Conservation (phyloP, 2,797 vertebrate species). For the Myotis findleyi region DNA sequence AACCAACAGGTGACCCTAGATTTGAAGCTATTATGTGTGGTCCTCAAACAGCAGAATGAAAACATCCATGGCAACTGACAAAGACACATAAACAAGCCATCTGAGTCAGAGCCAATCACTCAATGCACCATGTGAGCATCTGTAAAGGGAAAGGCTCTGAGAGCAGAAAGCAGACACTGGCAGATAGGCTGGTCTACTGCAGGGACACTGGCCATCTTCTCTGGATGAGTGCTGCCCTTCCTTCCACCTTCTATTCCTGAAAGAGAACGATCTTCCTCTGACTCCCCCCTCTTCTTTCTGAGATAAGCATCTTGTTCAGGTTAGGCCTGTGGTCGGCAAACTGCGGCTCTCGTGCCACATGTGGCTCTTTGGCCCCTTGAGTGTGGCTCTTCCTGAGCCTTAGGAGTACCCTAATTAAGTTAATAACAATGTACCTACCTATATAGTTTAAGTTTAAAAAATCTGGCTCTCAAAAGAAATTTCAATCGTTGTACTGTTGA, state of each 20-base stretch:
- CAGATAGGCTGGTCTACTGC: background rate
- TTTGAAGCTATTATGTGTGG: background rate
- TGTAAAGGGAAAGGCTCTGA: background rate
- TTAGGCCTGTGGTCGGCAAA: background rate
- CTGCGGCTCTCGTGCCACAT: no score
- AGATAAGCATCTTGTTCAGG: background rate
- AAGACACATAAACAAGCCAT: background rate
- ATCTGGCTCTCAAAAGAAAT: no score
- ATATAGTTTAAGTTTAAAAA: no score
- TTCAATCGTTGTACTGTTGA: no score
- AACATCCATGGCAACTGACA: background rate
- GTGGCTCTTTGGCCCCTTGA: no score
- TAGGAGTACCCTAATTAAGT: no score
- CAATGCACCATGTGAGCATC: background rate
- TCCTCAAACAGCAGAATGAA: slow-evolving; percentile 20
- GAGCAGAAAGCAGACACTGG: background rate
- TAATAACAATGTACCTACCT: no score
- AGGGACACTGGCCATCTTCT: background rate
- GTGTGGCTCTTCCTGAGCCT: no score
- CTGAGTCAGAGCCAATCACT: background rate
- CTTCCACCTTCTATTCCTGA: background rate
- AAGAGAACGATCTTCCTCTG: background rate
- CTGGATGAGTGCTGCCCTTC: background rate
- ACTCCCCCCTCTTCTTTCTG: background rate
- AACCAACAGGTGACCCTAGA: background rate